phyloP scores from a whole-genome alignment of 2,113 vertebrate species.

The Tetraodon nigroviridis region DNA sequence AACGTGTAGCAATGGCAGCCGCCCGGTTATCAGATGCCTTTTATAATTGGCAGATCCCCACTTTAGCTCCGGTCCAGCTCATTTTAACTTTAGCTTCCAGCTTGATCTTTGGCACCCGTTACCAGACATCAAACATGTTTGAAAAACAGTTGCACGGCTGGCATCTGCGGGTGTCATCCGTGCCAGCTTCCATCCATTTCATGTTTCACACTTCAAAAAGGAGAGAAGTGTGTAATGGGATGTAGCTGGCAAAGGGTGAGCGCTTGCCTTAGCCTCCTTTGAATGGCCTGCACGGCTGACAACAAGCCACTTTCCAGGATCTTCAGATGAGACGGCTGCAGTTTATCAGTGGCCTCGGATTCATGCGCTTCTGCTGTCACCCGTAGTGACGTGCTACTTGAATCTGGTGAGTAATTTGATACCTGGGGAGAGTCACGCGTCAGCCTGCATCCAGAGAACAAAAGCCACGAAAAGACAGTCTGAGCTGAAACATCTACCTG shows the following conservation, averaged over 20 bases:
- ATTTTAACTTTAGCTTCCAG: slow-evolving; percentile 20
- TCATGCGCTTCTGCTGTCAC: slow-evolving; percentile 22
- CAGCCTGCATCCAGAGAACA: slow-evolving; percentile 1
- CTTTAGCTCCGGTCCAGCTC: slow-evolving; percentile 24
- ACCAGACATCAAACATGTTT: slow-evolving; percentile 30
- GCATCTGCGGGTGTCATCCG: neutral
- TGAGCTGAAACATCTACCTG: neutral
- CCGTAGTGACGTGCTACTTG: slow-evolving; percentile 17
- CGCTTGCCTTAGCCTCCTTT: slow-evolving; percentile 1
- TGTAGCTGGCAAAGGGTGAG: neutral
- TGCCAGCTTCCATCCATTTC: slow-evolving; percentile 27
- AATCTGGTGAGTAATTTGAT: slow-evolving; percentile 22
- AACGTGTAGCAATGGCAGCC: slow-evolving; percentile 30
- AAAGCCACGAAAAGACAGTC: neutral
- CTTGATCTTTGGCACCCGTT: slow-evolving; percentile 40
- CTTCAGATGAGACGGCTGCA: neutral
- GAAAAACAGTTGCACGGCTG: slow-evolving; percentile 27
- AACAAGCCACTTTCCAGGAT: slow-evolving; percentile 1
- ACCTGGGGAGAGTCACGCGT: slow-evolving; percentile 7
- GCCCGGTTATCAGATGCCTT: slow-evolving; percentile 12
- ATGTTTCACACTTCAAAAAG: slow-evolving; percentile 16
- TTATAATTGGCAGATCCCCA: slow-evolving; percentile 19
- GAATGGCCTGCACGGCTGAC: neutral
- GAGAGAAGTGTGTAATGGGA: slow-evolving; percentile 1
- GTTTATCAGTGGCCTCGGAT: slow-evolving; percentile 2